Conservation (phyloP, 2,113 vertebrate genomes). For the Thomomys bottae region DNA sequence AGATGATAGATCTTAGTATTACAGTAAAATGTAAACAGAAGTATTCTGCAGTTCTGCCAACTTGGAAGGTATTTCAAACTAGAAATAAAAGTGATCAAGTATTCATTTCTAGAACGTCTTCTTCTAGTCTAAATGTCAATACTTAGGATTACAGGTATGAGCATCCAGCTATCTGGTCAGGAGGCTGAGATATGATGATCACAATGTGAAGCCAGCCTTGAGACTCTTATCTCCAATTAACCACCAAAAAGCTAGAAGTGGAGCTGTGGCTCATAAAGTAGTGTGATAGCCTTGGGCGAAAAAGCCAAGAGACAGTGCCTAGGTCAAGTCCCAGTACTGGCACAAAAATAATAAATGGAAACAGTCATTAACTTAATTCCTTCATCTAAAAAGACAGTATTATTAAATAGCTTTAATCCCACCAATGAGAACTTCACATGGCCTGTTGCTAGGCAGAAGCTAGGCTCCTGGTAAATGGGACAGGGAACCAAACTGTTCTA, state of each 20-base stretch:
- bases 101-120: constrained; percentile 20
- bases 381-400: not conserved
- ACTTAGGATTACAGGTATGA: too few species aligned
- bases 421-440: not conserved
- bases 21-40: not conserved
- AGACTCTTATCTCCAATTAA: too few species aligned
- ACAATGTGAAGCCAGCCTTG: too few species aligned
- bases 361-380: not conserved
- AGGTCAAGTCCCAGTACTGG: too few species aligned
- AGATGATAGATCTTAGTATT: not conserved
- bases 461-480: not conserved
- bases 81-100: not conserved
- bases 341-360: too few species aligned
- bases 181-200: too few species aligned
- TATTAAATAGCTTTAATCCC: not conserved
- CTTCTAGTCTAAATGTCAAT: not conserved
- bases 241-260: too few species aligned
- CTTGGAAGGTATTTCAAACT: constrained; percentile 29
- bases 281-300: too few species aligned
- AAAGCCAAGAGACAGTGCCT: too few species aligned
- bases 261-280: too few species aligned
- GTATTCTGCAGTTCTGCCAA: not conserved
- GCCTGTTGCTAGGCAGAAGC: not conserved
- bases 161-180: too few species aligned
- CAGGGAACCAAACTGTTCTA: not conserved